Conservation (phyloP, 2,797 vertebrate genomes). For the Salarias fasciatus region DNA sequence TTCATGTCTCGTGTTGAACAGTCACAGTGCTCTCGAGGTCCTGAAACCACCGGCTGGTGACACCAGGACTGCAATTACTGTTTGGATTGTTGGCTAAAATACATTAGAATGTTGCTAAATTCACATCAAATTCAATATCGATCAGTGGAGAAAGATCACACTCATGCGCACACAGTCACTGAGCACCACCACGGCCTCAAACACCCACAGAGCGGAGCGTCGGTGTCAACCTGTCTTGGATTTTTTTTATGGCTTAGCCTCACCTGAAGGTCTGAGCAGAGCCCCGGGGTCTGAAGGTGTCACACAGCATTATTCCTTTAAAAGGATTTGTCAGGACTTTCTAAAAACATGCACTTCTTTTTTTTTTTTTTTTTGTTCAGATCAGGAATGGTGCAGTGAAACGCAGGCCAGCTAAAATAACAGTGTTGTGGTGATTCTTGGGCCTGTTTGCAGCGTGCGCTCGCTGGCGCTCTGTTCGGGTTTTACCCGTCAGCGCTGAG, state of each 20-base stretch:
- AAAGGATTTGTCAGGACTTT: slow-evolving; percentile 38
- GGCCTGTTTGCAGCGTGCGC: slow-evolving; percentile 6
- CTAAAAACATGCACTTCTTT: slow-evolving; percentile 31
- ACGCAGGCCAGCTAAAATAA: slow-evolving; percentile 43
- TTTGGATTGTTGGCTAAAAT: slow-evolving; percentile 36
- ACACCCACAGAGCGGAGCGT: slow-evolving; percentile 6
- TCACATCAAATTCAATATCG: slow-evolving; percentile 20
- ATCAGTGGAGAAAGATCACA: slow-evolving; percentile 1
- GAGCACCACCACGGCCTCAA: slow-evolving; percentile 13
- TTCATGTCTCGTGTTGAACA: slow-evolving; percentile 18
- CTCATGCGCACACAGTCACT: slow-evolving; percentile 10
- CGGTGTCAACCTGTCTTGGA: slow-evolving; percentile 23
- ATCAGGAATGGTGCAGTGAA: slow-evolving; percentile 35
- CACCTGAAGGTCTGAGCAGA: slow-evolving; percentile 40
- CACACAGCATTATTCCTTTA: slow-evolving; percentile 20
- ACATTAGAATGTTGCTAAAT: slow-evolving; percentile 34
- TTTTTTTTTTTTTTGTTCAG: no score
- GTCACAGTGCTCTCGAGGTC: slow-evolving; percentile 25
- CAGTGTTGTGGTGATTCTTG: slow-evolving; percentile 30
- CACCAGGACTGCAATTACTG: slow-evolving; percentile 42
- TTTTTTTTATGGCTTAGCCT: slow-evolving; percentile 31
- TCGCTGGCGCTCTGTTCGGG: slow-evolving; percentile 34
- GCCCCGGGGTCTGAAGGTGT: slow-evolving; percentile 11
- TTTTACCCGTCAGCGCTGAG: slow-evolving; percentile 60
- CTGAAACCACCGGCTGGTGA: slow-evolving; percentile 22